Evolutionary conservation across 2,888 invertebrate genomes (phyloP), one percentile per base, ranked within the genome.

Genomic region (Psylliodes chrysocephalus): DNA sequence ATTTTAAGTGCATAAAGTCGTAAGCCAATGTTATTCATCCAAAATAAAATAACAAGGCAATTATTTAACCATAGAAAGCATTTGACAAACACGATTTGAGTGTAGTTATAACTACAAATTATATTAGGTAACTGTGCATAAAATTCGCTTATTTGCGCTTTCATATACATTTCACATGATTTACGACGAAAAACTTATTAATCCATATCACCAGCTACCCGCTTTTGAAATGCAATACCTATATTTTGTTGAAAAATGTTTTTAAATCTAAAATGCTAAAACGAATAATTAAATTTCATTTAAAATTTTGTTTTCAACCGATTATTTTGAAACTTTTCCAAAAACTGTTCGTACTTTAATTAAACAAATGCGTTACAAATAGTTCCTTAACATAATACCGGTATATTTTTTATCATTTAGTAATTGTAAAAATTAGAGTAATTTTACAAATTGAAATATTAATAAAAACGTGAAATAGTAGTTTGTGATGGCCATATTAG

Each of bases 151-250:
- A 33, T 33, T 22, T 22, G 2, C 33, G 33, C 33, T 33, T 33
- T 33, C 33, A 33, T 33, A 33, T 7, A 33, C 33, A 33, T 33
- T 33, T 33, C 5, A 33, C 6, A 8, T 33, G 33, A 33, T 33
- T 33, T 33, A 33, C 33, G 33, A 33, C 10, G n/a, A 1, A 4
- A 33, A 33, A 33, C 33, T 33, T 33, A 33, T n/a, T 33, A 33
- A 33, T 33, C 33, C 33, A 33, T 33, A 33, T 53, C 35, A 35
- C 33, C 14, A 30, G 17, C 38, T 40, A 42, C 52, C 42, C 51
- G 33, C 33, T 33, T 33, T n/a, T n/a, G n/a, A 10, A 33, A 10
- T 33, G 33, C 4, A 33, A 33, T 33, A 33, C 33, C 33, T 33
- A 33, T 33, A 33, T 33, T 33, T n/a, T 33, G n/a, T 33, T 2